A percentile compares a stretch with the other conserved stretches of the same genome.
Conservation (phyloP, 2,113 vertebrate species). For the Tachycineta bicolor region DNA sequence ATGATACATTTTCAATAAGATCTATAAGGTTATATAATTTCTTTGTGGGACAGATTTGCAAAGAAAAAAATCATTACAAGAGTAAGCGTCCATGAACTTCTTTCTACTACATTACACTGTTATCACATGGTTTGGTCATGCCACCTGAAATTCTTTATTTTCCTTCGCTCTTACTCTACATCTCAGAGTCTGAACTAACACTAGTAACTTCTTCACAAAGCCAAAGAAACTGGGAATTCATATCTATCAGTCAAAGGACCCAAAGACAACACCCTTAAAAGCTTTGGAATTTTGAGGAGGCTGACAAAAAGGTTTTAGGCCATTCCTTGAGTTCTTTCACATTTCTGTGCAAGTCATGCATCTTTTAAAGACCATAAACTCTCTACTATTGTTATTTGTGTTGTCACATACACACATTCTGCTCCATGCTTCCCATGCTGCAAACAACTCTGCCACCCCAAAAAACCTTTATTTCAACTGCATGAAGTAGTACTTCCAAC, state of each 20-base stretch:
- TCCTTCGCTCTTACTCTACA: not conserved
- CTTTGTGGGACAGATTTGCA: not conserved
- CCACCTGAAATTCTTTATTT: not conserved
- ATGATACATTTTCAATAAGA: not conserved
- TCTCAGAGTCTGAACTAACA: not conserved
- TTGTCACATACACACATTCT: not conserved
- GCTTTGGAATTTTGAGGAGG: not conserved
- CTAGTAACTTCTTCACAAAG: not conserved
- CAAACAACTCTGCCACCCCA: not conserved
- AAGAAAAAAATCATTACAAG: not conserved
- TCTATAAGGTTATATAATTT: not conserved
- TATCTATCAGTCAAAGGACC: not conserved
- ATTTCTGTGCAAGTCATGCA: not conserved
- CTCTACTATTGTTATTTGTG: not conserved
- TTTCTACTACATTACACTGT: not conserved
- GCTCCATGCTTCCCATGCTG: not conserved
- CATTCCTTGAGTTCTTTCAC: not conserved
- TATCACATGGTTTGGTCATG: not conserved
- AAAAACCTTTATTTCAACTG: not conserved
- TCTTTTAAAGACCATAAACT: not conserved
- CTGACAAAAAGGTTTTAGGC: not conserved
- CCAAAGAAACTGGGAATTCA: not conserved
- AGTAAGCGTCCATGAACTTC: not conserved
- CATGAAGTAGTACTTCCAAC: not conserved
- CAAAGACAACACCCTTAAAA: not conserved